Evolutionary conservation across 1,140 invertebrate genomes (phyloP).

Genomic region (Aphelinus certus): DNA sequence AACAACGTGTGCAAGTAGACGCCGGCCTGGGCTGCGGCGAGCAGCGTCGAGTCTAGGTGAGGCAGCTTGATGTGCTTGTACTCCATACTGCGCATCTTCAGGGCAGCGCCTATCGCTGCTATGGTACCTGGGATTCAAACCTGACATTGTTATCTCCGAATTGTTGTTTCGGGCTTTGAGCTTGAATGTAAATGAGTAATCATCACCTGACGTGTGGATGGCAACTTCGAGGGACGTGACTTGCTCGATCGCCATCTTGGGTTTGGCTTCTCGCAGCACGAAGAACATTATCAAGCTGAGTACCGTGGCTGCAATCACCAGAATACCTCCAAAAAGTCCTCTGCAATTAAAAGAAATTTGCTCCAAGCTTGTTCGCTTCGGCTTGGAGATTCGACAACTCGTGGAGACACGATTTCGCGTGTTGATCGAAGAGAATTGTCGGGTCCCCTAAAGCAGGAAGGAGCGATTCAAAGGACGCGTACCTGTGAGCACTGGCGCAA

Average conservation of each 20-base stretch:
- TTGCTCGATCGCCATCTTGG: slow-evolving; percentile 68
- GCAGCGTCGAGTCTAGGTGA: slow-evolving; percentile 83
- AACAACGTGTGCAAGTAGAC: slow-evolving; percentile 91
- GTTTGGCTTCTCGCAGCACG: slow-evolving; percentile 78
- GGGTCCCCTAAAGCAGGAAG: too few relatives aligned
- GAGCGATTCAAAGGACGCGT: slow-evolving; percentile 9
- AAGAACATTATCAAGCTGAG: slow-evolving; percentile 92
- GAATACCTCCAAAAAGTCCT: slow-evolving; percentile 85
- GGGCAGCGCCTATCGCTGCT: slow-evolving; percentile 58
- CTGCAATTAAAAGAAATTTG: slow-evolving; percentile 53
- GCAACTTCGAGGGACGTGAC: slow-evolving; percentile 59
- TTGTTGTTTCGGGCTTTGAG: neutral
- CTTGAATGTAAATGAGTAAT: too few relatives aligned
- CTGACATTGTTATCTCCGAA: neutral
- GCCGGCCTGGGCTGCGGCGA: slow-evolving; percentile 87
- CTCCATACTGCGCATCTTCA: slow-evolving; percentile 56
- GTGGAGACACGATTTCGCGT: too few relatives aligned
- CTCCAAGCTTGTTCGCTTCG: too few relatives aligned
- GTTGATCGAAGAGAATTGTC: too few relatives aligned
- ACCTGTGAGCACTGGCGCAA: slow-evolving; percentile 84
- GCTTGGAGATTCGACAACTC: too few relatives aligned
- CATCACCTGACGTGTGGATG: slow-evolving; percentile 53
- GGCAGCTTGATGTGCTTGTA: slow-evolving; percentile 64
- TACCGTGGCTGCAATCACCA: slow-evolving; percentile 85
- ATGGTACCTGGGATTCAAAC: slow-evolving; percentile 52